Conservation (phyloP, 2,797 vertebrate genomes). For the Poecilia gillii region DNA sequence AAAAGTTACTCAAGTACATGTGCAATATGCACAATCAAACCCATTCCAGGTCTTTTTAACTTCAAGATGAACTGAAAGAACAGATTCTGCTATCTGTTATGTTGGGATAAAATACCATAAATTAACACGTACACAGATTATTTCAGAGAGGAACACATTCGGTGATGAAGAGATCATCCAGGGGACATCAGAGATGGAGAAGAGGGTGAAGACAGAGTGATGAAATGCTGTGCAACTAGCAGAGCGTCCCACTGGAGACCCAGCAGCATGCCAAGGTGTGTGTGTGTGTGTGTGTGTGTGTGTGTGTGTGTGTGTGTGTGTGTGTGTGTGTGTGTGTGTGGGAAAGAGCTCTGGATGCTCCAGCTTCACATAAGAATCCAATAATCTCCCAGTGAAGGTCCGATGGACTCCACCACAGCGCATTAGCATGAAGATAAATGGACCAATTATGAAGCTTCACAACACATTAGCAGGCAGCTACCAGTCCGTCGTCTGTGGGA, state of each 20-base stretch:
- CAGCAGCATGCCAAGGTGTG: conserved; percentile 28
- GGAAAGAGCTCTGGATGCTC: conserved; percentile 36
- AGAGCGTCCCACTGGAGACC: conserved; percentile 30
- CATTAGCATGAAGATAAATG: conserved; percentile 71
- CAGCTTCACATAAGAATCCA: conserved; percentile 51
- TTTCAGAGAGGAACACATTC: background rate
- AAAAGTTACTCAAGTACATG: too few species aligned
- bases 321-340: conserved; percentile 11
- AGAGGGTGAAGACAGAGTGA: conserved; percentile 41
- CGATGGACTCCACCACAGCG: conserved; percentile 48
- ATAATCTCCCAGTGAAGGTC: conserved; percentile 45
- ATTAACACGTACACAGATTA: background rate
- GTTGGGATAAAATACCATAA: background rate
- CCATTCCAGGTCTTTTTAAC: background rate
- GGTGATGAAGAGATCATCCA: conserved; percentile 48
- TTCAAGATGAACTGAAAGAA: background rate
- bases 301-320: conserved; percentile 14
- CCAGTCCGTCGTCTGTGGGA: conserved; percentile 38
- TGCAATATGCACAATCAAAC: background rate
- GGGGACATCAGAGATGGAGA: conserved; percentile 32
- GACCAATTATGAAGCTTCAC: conserved; percentile 56
- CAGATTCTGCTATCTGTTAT: background rate
- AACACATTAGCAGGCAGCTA: conserved; percentile 59
- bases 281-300: conserved; percentile 9
- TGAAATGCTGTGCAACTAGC: conserved; percentile 53